Conservation (phyloP, 2,113 vertebrate genomes). For the Hydropotes inermis region DNA sequence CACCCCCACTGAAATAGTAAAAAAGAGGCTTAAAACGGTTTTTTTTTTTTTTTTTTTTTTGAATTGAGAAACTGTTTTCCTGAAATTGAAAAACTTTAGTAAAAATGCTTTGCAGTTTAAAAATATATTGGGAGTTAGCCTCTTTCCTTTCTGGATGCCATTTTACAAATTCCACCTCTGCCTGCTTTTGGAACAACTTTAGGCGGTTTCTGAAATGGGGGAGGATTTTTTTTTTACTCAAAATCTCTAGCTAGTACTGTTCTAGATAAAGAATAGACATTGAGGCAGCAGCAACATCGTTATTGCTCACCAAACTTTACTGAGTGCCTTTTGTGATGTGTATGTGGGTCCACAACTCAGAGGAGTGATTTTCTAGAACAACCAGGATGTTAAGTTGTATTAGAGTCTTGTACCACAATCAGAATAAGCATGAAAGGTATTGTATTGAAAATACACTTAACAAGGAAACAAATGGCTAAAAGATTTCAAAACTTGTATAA, state of each 20-base stretch:
- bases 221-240: not conserved
- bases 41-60: not conserved
- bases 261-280: not conserved
- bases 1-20: slow-evolving; percentile 41
- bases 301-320: not conserved
- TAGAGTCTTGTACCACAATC: not conserved
- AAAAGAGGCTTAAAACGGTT: slow-evolving; percentile 39
- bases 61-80: slow-evolving; percentile 58
- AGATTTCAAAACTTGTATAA: not conserved
- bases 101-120: slow-evolving; percentile 34
- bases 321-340: not conserved
- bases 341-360: not conserved
- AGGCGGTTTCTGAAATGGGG: not conserved
- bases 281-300: not conserved
- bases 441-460: not conserved
- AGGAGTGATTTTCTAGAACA: not conserved
- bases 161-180: not conserved
- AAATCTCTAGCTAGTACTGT: not conserved
- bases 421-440: not conserved
- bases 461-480: not conserved
- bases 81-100: slow-evolving; percentile 40
- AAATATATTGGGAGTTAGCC: not conserved
- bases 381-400: not conserved
- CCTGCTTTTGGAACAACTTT: not conserved
- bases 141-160: not conserved